phyloP scores from a whole-genome alignment of 2,888 invertebrate species.

The Athalia rosae region DNA sequence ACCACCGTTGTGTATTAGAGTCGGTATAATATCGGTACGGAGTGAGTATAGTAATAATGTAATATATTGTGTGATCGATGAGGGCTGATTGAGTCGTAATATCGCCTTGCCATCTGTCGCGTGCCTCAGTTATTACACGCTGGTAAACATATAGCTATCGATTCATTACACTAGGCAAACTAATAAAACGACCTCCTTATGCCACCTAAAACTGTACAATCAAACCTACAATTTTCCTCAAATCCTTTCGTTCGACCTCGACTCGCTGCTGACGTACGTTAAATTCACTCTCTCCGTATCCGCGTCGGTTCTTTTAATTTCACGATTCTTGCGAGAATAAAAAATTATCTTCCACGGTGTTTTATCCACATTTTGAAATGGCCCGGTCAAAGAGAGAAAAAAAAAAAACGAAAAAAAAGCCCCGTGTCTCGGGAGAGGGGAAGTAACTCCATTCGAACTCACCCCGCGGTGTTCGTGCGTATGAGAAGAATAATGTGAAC shows the following conservation, averaged over 20 bases:
- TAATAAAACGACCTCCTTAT: constrained; percentile 63
- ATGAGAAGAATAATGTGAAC: no score
- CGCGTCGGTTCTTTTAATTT: background rate
- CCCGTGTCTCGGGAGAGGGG: no score
- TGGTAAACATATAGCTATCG: constrained; percentile 64
- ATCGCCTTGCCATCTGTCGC: constrained; percentile 61
- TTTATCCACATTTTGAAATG: no score
- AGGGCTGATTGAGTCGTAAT: constrained; percentile 70
- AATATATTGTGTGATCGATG: constrained; percentile 68
- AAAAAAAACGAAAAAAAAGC: no score
- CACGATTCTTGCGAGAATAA: no score
- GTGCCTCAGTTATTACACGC: constrained; percentile 62
- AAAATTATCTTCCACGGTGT: no score
- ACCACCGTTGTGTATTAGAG: constrained; percentile 36
- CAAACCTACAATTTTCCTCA: constrained; percentile 4
- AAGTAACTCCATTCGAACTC: no score
- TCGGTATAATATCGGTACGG: constrained; percentile 48
- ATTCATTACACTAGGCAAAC: constrained; percentile 61
- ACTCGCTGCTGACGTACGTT: background rate
- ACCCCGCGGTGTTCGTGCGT: no score
- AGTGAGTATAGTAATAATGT: constrained; percentile 64
- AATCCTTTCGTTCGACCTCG: constrained; percentile 2
- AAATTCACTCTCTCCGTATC: no score
- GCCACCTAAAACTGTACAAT: constrained; percentile 44
- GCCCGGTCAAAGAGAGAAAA: no score